Conservation (phyloP, 2,888 invertebrate species). For the Drosophila ezoana region DNA sequence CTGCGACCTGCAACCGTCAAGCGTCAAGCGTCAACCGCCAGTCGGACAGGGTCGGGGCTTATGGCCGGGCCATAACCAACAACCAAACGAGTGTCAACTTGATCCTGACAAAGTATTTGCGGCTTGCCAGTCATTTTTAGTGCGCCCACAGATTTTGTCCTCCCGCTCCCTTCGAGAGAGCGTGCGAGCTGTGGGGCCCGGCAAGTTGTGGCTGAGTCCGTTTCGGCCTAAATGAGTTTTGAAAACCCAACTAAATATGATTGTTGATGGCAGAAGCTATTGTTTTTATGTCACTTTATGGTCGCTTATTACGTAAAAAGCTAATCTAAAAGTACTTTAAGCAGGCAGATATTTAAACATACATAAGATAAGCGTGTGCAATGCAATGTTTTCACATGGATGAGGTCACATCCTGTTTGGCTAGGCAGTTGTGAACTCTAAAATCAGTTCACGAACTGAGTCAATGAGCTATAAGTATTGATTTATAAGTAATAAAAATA, state of each 20-base stretch:
- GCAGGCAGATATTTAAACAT: conserved; percentile 1
- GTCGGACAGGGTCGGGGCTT: conserved; percentile 29
- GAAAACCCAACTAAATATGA: conserved; percentile 15
- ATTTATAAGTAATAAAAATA: no score
- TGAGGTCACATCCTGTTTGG: conserved; percentile 2
- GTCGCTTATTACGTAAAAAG: neutral
- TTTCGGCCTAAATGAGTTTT: conserved; percentile 13
- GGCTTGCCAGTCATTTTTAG: conserved; percentile 79
- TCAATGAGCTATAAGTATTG: no score
- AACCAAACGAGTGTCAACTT: conserved; percentile 75
- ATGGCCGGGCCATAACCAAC: conserved; percentile 35
- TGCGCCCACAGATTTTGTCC: conserved; percentile 58
- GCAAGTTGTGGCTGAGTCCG: neutral
- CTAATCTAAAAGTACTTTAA: conserved; percentile 14
- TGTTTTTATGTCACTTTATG: conserved; percentile 11
- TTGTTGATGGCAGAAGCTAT: conserved; percentile 11
- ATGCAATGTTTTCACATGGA: neutral
- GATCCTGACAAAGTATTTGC: conserved; percentile 80
- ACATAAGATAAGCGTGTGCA: neutral
- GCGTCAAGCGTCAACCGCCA: neutral
- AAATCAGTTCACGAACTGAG: no score
- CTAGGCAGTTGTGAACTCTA: no score
- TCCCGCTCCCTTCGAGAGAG: neutral
- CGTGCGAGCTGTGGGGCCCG: no score
- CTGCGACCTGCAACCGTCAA: conserved; percentile 23